These are phyloP conservation scores for Macroteleia sp. DNA, from an alignment of 2,888 invertebrate genomes.

Conservation along the genomic window DNA sequence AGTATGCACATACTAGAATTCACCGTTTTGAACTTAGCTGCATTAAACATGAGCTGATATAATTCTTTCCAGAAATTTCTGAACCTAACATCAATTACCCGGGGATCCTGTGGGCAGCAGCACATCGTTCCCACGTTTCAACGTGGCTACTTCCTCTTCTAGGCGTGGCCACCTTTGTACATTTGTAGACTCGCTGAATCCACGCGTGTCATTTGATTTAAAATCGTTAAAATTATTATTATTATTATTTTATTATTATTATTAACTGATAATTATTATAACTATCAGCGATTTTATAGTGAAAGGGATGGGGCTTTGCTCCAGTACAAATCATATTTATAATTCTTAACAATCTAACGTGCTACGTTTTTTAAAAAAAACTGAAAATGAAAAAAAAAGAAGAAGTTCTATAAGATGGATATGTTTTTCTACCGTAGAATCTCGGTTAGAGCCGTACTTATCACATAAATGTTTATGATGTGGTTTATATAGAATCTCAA, in stretches of 20 bases:
- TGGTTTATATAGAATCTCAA: conserved; percentile 21
- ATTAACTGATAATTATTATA: conserved; percentile 14
- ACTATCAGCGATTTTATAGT: conserved; percentile 16
- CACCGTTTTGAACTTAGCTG: no score
- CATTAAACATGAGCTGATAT: no score
- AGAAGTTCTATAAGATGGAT: no score
- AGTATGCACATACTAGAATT: no score
- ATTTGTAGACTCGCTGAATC: conserved; percentile 53
- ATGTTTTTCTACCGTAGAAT: conserved; percentile 27
- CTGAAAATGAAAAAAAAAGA: conserved; percentile 1
- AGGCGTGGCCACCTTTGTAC: conserved; percentile 68
- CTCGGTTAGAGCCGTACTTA: conserved; percentile 34
- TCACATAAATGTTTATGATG: conserved; percentile 11
- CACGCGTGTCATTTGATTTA: conserved; percentile 21
- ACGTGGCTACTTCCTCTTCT: conserved; percentile 74
- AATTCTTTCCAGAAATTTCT: conserved; percentile 87
- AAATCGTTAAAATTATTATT: conserved; percentile 19
- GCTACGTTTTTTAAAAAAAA: conserved; percentile 25
- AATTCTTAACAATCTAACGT: conserved; percentile 7
- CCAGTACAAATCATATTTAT: conserved; percentile 38
- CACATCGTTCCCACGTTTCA: conserved; percentile 70
- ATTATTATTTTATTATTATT: conserved; percentile 9
- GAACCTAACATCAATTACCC: conserved; percentile 90
- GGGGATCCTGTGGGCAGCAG: conserved; percentile 85
- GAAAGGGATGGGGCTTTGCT: conserved; percentile 3